Conservation (phyloP, 2,113 vertebrate species). For the Microcebus tavaratra region DNA sequence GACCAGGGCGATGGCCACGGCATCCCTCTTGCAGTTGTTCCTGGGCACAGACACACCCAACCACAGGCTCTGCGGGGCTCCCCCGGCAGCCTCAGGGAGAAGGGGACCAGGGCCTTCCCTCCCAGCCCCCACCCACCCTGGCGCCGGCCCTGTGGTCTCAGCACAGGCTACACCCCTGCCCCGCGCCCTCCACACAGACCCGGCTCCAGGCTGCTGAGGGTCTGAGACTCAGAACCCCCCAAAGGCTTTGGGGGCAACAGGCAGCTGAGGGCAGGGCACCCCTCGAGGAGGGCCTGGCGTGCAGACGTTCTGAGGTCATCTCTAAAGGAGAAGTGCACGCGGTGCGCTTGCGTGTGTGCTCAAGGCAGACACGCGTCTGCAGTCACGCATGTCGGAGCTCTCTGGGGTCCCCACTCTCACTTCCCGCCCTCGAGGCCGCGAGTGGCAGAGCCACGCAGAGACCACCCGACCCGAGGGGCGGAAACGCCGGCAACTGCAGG, state of each 20-base stretch:
- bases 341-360: neutral
- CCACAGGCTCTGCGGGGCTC: too few relatives aligned
- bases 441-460: neutral
- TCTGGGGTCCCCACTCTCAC: neutral
- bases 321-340: neutral
- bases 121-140: neutral
- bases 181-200: neutral
- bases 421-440: neutral
- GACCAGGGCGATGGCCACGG: constrained; percentile 89
- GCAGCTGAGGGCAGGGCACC: neutral
- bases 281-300: neutral
- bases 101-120: too few relatives aligned
- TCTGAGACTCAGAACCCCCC: neutral
- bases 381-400: neutral
- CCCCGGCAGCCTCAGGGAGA: neutral
- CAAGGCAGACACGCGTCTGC: neutral
- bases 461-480: neutral
- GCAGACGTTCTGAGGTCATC: too few relatives aligned
- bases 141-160: neutral
- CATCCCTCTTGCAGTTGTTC: constrained; percentile 93
- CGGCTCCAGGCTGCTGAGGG: neutral
- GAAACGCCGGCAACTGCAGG: neutral
- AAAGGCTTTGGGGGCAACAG: neutral
- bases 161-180: neutral
- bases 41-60: constrained; percentile 78